These are phyloP conservation scores for Clistopyga incitator DNA, from an alignment of 2,888 invertebrate genomes.

Conservation along the genomic window DNA sequence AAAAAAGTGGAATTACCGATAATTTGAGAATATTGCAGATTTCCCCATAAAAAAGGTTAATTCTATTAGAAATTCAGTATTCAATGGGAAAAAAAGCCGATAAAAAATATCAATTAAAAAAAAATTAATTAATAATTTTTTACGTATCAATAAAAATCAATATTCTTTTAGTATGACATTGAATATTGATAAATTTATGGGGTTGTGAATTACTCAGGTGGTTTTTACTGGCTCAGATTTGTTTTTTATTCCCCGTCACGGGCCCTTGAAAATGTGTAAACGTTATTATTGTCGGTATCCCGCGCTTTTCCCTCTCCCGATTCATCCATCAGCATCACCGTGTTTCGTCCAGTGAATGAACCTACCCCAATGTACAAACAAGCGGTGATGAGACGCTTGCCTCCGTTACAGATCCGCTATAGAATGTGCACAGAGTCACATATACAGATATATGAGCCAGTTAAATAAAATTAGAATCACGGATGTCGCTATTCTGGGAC, in stretches of 20 bases:
- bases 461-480: slow-evolving; percentile 34
- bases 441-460: slow-evolving; percentile 12
- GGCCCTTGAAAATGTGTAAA: neutral
- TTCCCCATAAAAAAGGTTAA: no score
- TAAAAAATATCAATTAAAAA: no score
- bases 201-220: no score
- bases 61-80: no score
- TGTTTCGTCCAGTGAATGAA: slow-evolving; percentile 55
- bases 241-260: neutral
- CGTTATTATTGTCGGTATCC: neutral
- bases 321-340: slow-evolving; percentile 13
- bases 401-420: slow-evolving; percentile 12
- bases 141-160: no score
- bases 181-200: no score
- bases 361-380: slow-evolving; percentile 49
- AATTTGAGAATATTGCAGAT: neutral
- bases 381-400: neutral
- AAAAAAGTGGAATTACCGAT: neutral
- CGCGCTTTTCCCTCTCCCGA: slow-evolving; percentile 24
- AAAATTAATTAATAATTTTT: no score
- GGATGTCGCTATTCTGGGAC: slow-evolving; percentile 46
- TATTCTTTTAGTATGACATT: no score
- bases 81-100: no score
- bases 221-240: no score
- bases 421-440: neutral